Evolutionary conservation across 2,113 vertebrate genomes (phyloP).

Genomic region (Chrysochloris asiatica): DNA sequence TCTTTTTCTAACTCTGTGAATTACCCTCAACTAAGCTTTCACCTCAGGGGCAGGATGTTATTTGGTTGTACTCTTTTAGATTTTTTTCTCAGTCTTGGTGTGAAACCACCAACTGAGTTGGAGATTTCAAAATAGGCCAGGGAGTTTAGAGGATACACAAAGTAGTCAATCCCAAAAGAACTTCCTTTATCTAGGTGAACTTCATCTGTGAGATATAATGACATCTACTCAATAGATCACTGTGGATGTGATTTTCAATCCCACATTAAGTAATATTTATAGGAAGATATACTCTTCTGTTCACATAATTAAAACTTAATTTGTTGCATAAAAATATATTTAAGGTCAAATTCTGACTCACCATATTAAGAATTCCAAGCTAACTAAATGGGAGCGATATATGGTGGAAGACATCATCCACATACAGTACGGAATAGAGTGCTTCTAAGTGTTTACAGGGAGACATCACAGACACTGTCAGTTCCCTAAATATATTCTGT

Average conservation of each 20-base stretch:
- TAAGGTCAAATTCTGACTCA: constrained; percentile 7
- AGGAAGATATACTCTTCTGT: neutral
- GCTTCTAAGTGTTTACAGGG: neutral
- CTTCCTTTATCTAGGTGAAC: neutral
- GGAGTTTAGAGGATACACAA: neutral
- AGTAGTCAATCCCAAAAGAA: constrained; percentile 7
- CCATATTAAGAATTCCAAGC: neutral
- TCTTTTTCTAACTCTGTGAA: constrained; percentile 55
- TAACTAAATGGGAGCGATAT: neutral
- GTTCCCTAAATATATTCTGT: neutral
- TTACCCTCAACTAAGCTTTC: constrained; percentile 53
- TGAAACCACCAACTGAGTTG: constrained; percentile 43
- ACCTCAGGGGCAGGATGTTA: constrained; percentile 38
- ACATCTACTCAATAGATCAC: constrained; percentile 21
- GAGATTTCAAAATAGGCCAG: constrained; percentile 48
- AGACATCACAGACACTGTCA: neutral
- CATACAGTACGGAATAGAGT: neutral
- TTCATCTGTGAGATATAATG: neutral
- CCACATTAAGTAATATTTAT: constrained; percentile 39
- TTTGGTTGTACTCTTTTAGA: constrained; percentile 13
- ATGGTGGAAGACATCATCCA: neutral
- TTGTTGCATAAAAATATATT: constrained; percentile 44
- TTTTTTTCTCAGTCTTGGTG: constrained; percentile 26
- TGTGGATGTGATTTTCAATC: constrained; percentile 15
- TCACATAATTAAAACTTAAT: constrained; percentile 2